Percentiles rank a stretch among this genome's conserved stretches.
Conservation (phyloP, 2,888 invertebrate species). For the Synergus gifuensis region DNA sequence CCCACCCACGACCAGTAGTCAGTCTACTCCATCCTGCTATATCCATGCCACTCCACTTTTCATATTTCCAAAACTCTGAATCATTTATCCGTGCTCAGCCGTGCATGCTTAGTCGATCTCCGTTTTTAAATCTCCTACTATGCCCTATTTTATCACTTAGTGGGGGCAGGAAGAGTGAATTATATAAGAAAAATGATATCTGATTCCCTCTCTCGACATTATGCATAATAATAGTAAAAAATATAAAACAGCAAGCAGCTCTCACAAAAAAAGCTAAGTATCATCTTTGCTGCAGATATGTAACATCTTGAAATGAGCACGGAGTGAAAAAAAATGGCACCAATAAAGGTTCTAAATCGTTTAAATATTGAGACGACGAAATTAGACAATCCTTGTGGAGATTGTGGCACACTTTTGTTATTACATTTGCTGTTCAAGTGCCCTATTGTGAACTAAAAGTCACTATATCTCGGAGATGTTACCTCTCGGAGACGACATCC, state of each 20-base stretch:
- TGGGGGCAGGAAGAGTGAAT: background rate
- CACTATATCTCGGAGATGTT: slow-evolving; percentile 65
- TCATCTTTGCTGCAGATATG: no score
- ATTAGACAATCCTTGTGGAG: background rate
- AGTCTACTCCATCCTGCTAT: slow-evolving; percentile 42
- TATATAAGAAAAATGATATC: slow-evolving; percentile 1
- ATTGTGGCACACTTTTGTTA: background rate
- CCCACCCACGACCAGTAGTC: slow-evolving; percentile 44
- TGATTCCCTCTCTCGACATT: background rate
- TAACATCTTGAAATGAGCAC: no score
- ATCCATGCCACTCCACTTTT: slow-evolving; percentile 67
- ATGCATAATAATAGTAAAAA: background rate
- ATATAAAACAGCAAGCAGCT: background rate
- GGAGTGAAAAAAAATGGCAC: no score
- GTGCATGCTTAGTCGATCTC: slow-evolving; percentile 64
- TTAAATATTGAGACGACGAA: background rate
- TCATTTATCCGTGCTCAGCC: slow-evolving; percentile 72
- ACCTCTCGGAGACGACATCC: slow-evolving; percentile 66
- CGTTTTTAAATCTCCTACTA: slow-evolving; percentile 45
- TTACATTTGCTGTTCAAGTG: slow-evolving; percentile 6
- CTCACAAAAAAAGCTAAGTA: background rate
- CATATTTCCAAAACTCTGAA: slow-evolving; percentile 74
- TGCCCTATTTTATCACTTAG: slow-evolving; percentile 41
- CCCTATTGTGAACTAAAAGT: slow-evolving; percentile 11
- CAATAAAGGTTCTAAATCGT: no score